Conservation (phyloP, 2,113 vertebrate genomes). For the Polypterus senegalus region DNA sequence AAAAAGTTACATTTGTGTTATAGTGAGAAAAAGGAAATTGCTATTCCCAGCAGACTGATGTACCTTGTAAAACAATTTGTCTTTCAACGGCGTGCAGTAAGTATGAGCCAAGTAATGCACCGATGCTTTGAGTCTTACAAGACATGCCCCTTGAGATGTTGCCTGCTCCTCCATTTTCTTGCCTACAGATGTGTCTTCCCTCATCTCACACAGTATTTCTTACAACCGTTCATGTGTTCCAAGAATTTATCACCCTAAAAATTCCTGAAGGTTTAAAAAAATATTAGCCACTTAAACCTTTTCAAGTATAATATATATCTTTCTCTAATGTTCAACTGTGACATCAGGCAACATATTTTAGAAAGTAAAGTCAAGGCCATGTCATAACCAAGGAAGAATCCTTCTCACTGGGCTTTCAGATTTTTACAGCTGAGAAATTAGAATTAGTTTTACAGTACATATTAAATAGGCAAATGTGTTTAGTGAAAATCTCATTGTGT, state of each 20-base stretch:
- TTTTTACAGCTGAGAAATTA: too few relatives aligned
- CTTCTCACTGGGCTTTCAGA: constrained; percentile 17
- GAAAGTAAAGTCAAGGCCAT: constrained; percentile 19
- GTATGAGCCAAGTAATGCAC: constrained; percentile 41
- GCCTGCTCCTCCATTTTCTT: constrained; percentile 33
- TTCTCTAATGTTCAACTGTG: constrained; percentile 7
- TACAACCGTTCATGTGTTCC: constrained; percentile 18
- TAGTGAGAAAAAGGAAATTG: constrained; percentile 66
- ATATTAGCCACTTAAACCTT: constrained; percentile 24
- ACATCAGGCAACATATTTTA: constrained; percentile 26
- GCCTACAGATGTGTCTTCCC: constrained; percentile 43
- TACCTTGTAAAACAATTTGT: constrained; percentile 66
- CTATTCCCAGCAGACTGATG: constrained; percentile 58
- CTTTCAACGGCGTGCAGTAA: constrained; percentile 42
- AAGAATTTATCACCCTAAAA: constrained; percentile 27
- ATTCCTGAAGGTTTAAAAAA: constrained; percentile 34
- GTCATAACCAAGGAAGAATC: constrained; percentile 25
- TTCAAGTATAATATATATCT: constrained; percentile 9
- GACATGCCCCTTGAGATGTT: constrained; percentile 41
- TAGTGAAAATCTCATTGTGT: too few relatives aligned
- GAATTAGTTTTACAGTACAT: too few relatives aligned
- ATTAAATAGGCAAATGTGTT: too few relatives aligned
- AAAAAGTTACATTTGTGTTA: constrained; percentile 57
- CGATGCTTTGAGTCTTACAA: constrained; percentile 39
- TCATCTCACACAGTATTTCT: constrained; percentile 24